Evolutionary conservation across 1,140 invertebrate species (phyloP), one percentile per base, ranked within the genome.

Genomic region (Atopsyche davidsoni): DNA sequence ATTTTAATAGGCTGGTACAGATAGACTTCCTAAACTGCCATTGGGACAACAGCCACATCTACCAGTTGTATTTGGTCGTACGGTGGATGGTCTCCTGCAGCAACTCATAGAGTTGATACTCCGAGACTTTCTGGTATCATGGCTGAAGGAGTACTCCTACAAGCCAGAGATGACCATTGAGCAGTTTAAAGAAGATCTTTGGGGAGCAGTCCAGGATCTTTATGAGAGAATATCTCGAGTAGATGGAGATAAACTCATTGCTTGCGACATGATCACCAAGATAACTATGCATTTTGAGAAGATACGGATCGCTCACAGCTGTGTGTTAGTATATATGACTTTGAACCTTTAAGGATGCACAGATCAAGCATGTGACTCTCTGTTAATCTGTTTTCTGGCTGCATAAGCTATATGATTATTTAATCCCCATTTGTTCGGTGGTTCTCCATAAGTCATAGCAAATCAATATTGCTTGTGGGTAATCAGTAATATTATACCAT

Each of bases 211-310:
- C 49, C 79, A 87, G 63, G 86, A 82, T 67, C 65, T 92, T 10
- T 81, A 87, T 62, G 81, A 84, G 16, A 75, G 85, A 54, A 67
- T 90, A 16, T 72, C 76, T 2, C 78, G 79, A 63, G 77, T 93
- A 35, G 89, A 93, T 70, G 80, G 84, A 19, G 83, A 89, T 36
- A 87, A 88, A 66, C 71, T 93, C 16, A 78, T 93, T 31, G 87
- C 89, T 3, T 82, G 80, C 62, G 88, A 87, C 68, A 83, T 92
- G 66, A 81, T 91, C 2, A 79, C 77, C 34, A 83, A 79, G 65
- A 79, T 92, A 6, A 87, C 86, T 22, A 76, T 81, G 51, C 91
- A 95, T 76, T 88, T 92, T 72, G 87, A 89, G 64, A 84, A 86
- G 62, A 88, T 93, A 35, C 76, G 87, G 59, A 76, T 86, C 60